A percentile compares a stretch with the other conserved stretches of the same genome.
These are phyloP conservation scores for Peromyscus eremicus DNA, from an alignment of 2,797 vertebrate species.

Conservation along the genomic window DNA sequence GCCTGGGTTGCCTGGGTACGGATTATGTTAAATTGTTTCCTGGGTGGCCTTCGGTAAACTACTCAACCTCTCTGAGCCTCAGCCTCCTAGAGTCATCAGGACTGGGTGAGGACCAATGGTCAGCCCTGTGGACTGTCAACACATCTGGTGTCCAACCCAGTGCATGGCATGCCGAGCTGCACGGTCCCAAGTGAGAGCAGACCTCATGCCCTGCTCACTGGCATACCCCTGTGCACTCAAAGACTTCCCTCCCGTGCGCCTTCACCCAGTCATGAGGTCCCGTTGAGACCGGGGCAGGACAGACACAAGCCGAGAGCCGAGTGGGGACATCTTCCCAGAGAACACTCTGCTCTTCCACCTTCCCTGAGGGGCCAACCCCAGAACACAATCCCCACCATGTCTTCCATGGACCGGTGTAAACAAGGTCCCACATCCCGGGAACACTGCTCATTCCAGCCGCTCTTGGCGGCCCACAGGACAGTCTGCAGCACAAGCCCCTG, in stretches of 20 bases:
- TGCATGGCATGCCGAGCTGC: accelerated
- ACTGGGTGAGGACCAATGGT: not conserved
- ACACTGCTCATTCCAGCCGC: not conserved
- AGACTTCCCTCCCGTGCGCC: not conserved
- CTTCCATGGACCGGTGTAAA: not conserved
- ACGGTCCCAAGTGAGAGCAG: not conserved
- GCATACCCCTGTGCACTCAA: not conserved
- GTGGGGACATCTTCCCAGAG: not conserved
- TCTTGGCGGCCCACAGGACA: not conserved
- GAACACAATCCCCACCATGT: not conserved
- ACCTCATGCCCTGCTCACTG: not conserved
- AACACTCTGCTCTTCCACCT: not conserved
- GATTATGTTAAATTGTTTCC: not conserved
- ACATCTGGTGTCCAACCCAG: not conserved
- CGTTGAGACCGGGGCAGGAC: not conserved
- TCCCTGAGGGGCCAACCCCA: not conserved
- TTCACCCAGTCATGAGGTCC: not conserved
- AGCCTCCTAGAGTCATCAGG: not conserved
- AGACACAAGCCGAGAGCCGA: not conserved
- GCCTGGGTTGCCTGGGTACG: not conserved
- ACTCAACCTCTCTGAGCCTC: not conserved
- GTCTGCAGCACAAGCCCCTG: not conserved
- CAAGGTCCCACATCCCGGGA: not conserved
- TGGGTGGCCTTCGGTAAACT: not conserved
- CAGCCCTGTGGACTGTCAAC: no score